These are phyloP conservation scores for Hippocampus barbouri DNA, from an alignment of 2,113 vertebrate genomes.

Conservation along the genomic window DNA sequence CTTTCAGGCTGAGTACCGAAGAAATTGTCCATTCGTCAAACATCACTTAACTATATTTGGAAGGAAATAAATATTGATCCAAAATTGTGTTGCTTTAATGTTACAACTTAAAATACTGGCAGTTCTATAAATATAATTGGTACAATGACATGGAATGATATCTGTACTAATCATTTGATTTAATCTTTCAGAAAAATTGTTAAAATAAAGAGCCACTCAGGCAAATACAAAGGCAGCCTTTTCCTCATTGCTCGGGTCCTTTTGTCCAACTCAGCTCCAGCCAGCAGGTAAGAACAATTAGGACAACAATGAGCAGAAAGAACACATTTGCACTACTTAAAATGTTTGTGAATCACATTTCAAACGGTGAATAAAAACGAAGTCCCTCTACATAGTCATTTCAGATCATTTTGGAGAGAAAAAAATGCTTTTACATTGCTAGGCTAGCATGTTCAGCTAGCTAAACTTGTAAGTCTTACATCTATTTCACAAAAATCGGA, in stretches of 20 bases:
- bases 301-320: not conserved
- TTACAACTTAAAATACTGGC: not conserved
- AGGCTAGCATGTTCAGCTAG: not conserved
- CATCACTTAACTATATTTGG: not conserved
- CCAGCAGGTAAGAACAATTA: not conserved
- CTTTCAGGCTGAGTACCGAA: not conserved
- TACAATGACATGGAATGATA: not conserved
- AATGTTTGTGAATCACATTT: not conserved
- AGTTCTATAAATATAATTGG: not conserved
- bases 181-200: not conserved
- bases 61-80: not conserved
- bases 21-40: not conserved
- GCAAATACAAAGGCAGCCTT: slow-evolving; percentile 1
- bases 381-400: not conserved
- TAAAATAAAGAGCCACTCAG: not conserved
- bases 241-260: not conserved
- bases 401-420: not conserved
- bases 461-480: not conserved
- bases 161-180: not conserved
- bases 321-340: not conserved
- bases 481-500: too few species aligned
- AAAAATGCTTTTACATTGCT: too few species aligned
- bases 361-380: not conserved
- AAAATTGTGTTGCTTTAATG: not conserved
- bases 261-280: not conserved